A percentile compares a stretch with the other conserved stretches of the same genome.
Evolutionary conservation across 2,113 vertebrate species (phyloP).

Genomic region (Leiothrix lutea): DNA sequence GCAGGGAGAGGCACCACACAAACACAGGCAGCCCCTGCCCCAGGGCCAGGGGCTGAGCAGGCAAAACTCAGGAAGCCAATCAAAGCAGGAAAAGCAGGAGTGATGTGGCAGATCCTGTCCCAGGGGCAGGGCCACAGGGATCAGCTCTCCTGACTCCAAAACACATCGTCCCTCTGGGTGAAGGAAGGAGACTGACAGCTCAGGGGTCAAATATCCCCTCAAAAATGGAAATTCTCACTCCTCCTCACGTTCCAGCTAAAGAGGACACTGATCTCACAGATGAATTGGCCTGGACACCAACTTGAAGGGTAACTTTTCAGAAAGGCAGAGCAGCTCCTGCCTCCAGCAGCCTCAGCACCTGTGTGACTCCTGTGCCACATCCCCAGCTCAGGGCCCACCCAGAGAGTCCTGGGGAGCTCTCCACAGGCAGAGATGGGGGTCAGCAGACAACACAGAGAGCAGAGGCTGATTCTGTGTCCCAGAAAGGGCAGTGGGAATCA

Average conservation of each 20-base stretch:
- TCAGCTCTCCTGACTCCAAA: neutral
- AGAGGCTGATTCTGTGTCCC: fast-evolving
- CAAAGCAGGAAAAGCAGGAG: fast-evolving
- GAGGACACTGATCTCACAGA: neutral
- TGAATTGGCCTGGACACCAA: neutral
- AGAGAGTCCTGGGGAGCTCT: fast-evolving
- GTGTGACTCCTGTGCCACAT: fast-evolving
- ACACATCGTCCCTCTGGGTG: neutral
- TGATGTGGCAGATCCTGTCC: fast-evolving
- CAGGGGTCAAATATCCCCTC: neutral
- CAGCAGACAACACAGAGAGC: neutral
- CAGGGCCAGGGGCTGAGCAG: neutral
- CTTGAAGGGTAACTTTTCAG: neutral
- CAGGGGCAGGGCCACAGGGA: neutral
- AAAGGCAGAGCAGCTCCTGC: neutral
- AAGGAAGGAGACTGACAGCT: neutral
- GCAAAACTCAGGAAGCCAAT: neutral
- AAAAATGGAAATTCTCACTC: neutral
- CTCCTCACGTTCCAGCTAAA: neutral
- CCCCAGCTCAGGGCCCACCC: neutral
- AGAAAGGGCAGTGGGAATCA: neutral
- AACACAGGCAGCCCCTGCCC: neutral
- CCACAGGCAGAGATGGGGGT: neutral
- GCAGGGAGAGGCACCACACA: neutral
- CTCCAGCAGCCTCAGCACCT: neutral